Base-by-base conservation (phyloP, 2,113 vertebrate genomes). In the Pituophis catenifer region DNA sequence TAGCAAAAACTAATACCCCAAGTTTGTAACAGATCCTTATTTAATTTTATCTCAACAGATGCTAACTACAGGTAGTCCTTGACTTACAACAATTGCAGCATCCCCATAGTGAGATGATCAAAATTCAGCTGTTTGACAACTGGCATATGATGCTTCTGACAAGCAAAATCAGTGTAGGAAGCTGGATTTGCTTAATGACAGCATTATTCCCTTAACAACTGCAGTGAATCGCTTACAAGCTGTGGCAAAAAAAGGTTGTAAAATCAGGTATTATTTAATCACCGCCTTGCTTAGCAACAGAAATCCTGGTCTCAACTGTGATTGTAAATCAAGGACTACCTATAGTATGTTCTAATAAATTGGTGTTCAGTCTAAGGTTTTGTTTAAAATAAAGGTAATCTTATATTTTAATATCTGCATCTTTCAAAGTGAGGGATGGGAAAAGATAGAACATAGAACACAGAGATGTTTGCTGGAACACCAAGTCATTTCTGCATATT, bases 311-410 rank as follows among this genome's bases (percentile, higher is more conserved):
- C n/a, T 17, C 29, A 33, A 70, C 33, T 70, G 29, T 70, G 13
- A 70, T 70, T 17, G 13, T 70, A 70, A 70, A 13, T 70, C 29
- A 70, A 70, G 65, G 13, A 15, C 29, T 70, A 33, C 65, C 65
- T 70, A 17, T 7, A 98, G 98, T 98, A 98, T 98, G 98, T 98
- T 98, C 98, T 98, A 98, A 98, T 98, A 98, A 98, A 98, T 98
- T 98, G 98, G 98, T 98, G 98, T 98, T 98, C 98, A 98, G 97
- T 98, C 33, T 98, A 98, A 98, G 97, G 98, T 98, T 98, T 98
- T 98, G 98, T 98, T 98, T 98, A 98, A 98, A 98, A 98, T 98
- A 98, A 98, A 98, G 98, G 98, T 98, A 98, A 98, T 98, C 98
- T 98, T 98, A 98, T 98, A 97, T 98, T 98, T 98, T 98, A 98